Base-by-base conservation (phyloP, 2,113 vertebrate genomes). In the Ptychochromis oligacanthus region DNA sequence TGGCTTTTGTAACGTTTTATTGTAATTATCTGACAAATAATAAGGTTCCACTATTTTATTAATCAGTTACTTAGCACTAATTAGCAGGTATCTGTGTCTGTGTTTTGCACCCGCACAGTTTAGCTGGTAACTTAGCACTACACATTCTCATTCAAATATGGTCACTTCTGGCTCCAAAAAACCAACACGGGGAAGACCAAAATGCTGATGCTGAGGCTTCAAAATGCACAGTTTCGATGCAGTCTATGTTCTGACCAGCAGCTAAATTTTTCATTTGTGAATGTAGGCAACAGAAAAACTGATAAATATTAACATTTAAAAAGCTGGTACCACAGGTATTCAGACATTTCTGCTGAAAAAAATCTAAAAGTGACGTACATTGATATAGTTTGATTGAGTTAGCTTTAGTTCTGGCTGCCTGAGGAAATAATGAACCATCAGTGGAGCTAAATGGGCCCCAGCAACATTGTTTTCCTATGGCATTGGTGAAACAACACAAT, bases 121-220 rank as follows among this genome's bases (percentile, higher is more conserved):
- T 67, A 67, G 64, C 22, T 67, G 14, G 24, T 46, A 67, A 1
- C 10, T 67, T 67, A 67, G 22, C 5, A 67, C 24, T 40, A 46
- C 8, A 46, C 0, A 46, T 67, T 67, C 24, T 2, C 4, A 4
- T 67, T 67, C 8, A 67, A 14, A 46, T 18, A 28, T 49, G 15
- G 64, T 28, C 40, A 28, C 24, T 49, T 70, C 40, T 28, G 22
- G 0, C 64, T 49, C 3, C 9, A 10, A 8, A 49, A 49, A 49
- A 18, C 15, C 15, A 17, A 28, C 0, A 1, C 4, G 3, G 64
- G 15, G 46, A 14, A 67, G 22, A 46, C 9, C 2, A 0, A 38
- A 64, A 4, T 64, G 34, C 7, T 64, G 38, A 64, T 64, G 0
- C 38, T 20, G 7, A 36, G 36, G n/a, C n/a, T 36, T 34, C 34